phyloP scores from a whole-genome alignment of 2,888 invertebrate species.

The Melanargia galathea region DNA sequence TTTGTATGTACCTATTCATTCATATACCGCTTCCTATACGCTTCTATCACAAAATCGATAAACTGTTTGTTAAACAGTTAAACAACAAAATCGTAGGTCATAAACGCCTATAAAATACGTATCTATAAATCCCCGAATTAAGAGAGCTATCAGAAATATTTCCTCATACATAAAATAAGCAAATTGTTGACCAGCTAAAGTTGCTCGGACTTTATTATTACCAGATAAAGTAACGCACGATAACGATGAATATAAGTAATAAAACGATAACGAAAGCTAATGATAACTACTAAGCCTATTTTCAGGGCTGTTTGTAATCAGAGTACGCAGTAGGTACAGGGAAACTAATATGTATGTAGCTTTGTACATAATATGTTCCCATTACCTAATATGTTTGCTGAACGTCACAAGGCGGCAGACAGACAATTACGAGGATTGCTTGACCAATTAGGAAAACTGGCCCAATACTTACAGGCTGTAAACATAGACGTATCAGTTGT shows the following conservation, averaged over 20 bases:
- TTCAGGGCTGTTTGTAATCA: background rate
- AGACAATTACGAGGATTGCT: slow-evolving; percentile 28
- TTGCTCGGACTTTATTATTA: background rate
- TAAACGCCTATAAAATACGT: too few relatives aligned
- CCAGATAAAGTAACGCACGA: background rate
- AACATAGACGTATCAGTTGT: background rate
- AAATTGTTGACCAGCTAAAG: background rate
- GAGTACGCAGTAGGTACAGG: background rate
- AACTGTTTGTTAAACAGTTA: too few relatives aligned
- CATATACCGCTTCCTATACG: too few relatives aligned
- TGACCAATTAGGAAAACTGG: slow-evolving; percentile 31
- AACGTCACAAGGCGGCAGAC: slow-evolving; percentile 28
- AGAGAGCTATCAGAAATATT: background rate
- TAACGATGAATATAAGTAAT: background rate
- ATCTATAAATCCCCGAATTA: too few relatives aligned
- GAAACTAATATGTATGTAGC: background rate
- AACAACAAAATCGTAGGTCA: too few relatives aligned
- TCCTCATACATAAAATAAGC: background rate
- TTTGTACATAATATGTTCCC: background rate
- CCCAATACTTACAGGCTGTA: slow-evolving; percentile 17
- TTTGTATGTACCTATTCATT: background rate
- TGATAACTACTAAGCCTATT: background rate
- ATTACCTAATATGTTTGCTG: slow-evolving; percentile 16
- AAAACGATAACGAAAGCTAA: slow-evolving; percentile 4
- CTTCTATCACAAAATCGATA: too few relatives aligned